Conservation (phyloP, 2,113 vertebrate species). For the Melierax canorus region DNA sequence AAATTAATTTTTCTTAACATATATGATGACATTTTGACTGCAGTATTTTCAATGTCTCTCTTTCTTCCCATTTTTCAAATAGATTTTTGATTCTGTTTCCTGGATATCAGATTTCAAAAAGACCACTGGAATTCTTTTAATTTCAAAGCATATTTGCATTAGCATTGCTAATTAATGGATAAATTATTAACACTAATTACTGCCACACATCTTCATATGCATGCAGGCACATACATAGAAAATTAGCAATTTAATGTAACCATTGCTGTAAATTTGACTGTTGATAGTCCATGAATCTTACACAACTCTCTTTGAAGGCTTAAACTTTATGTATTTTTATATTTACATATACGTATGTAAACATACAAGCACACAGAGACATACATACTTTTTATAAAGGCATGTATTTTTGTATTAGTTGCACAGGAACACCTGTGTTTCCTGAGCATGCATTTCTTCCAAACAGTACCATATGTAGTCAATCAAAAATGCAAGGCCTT, state of each 20-base stretch:
- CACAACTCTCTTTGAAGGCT: not conserved
- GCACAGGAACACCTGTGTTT: not conserved
- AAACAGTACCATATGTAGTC: not conserved
- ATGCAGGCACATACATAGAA: not conserved
- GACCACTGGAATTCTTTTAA: not conserved
- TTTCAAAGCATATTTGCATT: not conserved
- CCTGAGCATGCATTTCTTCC: not conserved
- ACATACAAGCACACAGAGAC: not conserved
- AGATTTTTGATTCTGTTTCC: not conserved
- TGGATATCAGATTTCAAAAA: not conserved
- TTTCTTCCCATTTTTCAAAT: not conserved
- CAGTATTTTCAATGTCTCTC: not conserved
- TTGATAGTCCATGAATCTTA: not conserved
- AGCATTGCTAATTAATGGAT: not conserved
- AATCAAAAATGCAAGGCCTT: constrained; percentile 43
- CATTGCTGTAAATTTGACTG: not conserved
- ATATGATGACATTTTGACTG: not conserved
- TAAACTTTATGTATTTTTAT: not conserved
- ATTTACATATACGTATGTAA: not conserved
- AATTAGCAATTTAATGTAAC: not conserved
- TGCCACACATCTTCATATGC: not conserved
- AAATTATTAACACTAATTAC: not conserved
- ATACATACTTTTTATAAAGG: not conserved
- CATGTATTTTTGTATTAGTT: not conserved
- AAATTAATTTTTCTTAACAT: too few relatives aligned